These are phyloP conservation scores for Zapornia atra DNA, from an alignment of 2,113 vertebrate genomes.

Conservation along the genomic window DNA sequence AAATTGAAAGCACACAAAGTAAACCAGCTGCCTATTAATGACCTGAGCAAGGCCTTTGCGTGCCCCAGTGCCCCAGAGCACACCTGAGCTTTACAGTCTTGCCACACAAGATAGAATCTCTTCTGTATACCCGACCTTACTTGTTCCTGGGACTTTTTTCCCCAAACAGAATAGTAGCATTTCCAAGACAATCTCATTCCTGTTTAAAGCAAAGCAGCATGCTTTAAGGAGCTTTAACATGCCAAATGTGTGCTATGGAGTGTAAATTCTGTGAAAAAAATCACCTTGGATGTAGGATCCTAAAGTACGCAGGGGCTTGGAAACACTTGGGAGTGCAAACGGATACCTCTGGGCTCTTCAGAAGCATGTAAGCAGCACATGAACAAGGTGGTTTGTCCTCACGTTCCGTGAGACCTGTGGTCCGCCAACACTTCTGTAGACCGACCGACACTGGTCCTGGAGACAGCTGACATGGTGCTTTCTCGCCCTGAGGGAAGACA, in stretches of 20 bases:
- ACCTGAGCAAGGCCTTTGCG: neutral
- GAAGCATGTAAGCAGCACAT: neutral
- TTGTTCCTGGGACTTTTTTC: accelerated
- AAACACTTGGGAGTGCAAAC: neutral
- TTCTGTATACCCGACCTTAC: neutral
- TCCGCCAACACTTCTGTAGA: accelerated
- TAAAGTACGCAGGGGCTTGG: neutral
- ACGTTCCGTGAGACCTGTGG: neutral
- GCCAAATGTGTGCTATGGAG: neutral
- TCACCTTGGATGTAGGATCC: neutral
- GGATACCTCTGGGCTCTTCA: neutral
- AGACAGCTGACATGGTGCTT: neutral
- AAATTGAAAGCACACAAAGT: neutral
- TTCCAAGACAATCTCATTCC: neutral
- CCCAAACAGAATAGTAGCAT: neutral
- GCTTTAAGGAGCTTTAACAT: neutral
- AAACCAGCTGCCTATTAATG: neutral
- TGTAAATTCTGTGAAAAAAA: neutral
- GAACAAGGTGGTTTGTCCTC: neutral
- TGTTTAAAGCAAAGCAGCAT: neutral
- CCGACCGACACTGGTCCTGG: neutral
- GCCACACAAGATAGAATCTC: accelerated
- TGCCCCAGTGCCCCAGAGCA: neutral
- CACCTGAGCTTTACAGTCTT: neutral
- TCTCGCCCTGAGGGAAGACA: neutral